Evolutionary conservation across 1,140 invertebrate genomes (phyloP).

Genomic region (Mycetomoellerius zeteki): DNA sequence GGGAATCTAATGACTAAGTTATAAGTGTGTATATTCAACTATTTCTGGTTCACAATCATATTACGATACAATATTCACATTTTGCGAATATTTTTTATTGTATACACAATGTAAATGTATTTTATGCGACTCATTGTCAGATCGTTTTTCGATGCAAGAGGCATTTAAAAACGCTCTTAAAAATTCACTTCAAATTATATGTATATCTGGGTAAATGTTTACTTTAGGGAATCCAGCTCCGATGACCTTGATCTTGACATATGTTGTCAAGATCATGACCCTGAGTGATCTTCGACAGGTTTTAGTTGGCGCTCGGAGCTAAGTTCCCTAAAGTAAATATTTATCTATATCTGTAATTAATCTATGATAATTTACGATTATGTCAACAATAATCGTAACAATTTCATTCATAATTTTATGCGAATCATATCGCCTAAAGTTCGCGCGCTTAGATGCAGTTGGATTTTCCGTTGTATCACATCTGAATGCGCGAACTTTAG

Average conservation of each 20-base stretch:
- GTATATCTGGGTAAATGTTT: too few relatives aligned
- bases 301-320: too few relatives aligned
- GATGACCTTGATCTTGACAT: too few relatives aligned
- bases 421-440: too few relatives aligned
- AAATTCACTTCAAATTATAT: not conserved
- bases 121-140: not conserved
- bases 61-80: not conserved
- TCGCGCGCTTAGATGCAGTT: too few relatives aligned
- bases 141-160: not conserved
- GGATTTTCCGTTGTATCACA: too few relatives aligned
- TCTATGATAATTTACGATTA: not conserved
- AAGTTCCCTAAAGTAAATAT: too few relatives aligned
- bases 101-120: not conserved
- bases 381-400: not conserved
- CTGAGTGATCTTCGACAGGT: too few relatives aligned
- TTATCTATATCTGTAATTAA: not conserved
- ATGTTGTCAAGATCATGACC: too few relatives aligned
- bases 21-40: slow-evolving; percentile 5
- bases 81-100: not conserved
- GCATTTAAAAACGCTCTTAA: not conserved
- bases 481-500: too few relatives aligned
- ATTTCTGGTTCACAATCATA: not conserved
- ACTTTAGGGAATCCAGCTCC: too few relatives aligned
- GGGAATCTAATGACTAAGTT: not conserved
- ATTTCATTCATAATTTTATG: not conserved